Conservation (phyloP, 2,113 vertebrate genomes). For the Zapornia atra region DNA sequence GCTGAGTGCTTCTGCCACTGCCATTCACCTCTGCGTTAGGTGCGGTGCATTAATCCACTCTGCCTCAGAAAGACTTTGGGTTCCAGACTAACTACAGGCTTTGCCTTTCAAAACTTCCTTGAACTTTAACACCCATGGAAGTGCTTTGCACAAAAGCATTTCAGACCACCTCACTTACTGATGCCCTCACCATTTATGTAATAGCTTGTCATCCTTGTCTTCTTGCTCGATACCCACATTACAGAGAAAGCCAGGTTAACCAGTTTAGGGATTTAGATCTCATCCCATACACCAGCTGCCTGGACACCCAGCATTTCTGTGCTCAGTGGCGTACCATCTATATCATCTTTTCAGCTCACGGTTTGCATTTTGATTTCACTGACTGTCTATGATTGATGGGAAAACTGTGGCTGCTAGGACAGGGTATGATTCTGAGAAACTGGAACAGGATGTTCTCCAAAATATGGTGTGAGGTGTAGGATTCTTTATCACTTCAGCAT, state of each 20-base stretch:
- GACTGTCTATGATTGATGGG: background rate
- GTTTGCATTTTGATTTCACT: background rate
- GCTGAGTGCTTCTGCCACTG: background rate
- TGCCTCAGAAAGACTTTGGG: background rate
- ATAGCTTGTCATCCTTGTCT: background rate
- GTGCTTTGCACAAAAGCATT: too few species aligned
- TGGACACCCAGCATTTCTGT: rapidly evolving
- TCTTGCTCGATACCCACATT: background rate
- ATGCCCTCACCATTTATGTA: background rate
- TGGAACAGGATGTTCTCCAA: background rate
- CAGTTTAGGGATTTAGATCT: background rate
- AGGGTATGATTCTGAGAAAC: background rate
- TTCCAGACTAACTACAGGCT: background rate
- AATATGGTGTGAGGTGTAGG: background rate
- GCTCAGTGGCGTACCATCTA: background rate
- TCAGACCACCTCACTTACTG: background rate
- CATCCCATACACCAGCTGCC: background rate
- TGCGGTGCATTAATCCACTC: background rate
- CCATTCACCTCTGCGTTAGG: background rate
- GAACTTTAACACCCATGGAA: rapidly evolving
- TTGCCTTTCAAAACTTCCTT: background rate
- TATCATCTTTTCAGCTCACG: background rate
- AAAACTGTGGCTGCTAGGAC: background rate
- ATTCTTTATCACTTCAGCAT: background rate
- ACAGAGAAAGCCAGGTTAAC: background rate